Percentiles rank a stretch among this genome's conserved stretches.
Conservation (phyloP, 2,113 vertebrate genomes). For the Colossoma macropomum region DNA sequence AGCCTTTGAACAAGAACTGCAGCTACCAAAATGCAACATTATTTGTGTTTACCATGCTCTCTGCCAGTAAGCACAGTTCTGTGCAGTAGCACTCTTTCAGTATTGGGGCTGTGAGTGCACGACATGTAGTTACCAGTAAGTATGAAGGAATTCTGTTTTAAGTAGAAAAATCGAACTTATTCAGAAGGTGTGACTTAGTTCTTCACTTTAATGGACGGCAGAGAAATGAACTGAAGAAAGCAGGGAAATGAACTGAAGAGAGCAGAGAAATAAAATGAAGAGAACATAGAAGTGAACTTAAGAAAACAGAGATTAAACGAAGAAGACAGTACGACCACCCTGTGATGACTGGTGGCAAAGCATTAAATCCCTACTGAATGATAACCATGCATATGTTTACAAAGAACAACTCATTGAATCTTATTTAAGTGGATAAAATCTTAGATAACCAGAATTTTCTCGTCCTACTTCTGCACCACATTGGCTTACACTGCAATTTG, state of each 20-base stretch:
- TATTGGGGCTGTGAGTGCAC: background rate
- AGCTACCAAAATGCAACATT: background rate
- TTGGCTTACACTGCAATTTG: constrained; percentile 25
- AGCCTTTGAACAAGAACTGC: background rate
- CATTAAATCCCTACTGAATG: background rate
- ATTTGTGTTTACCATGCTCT: background rate
- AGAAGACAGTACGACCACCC: background rate
- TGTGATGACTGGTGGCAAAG: background rate
- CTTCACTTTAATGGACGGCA: background rate
- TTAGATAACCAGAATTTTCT: background rate
- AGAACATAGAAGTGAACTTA: too few relatives aligned
- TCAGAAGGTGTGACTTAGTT: background rate
- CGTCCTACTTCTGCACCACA: too few relatives aligned
- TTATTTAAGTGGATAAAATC: constrained; percentile 14
- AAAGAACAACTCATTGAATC: constrained; percentile 5
- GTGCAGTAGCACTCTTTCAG: background rate
- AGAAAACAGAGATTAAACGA: too few relatives aligned
- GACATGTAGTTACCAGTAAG: background rate
- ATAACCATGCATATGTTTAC: background rate
- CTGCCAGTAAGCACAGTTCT: background rate
- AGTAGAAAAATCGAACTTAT: background rate
- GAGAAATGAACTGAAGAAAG: background rate
- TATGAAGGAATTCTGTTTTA: background rate
- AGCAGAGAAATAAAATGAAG: background rate
- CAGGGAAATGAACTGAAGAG: background rate